Percentiles rank a stretch among this genome's conserved stretches.
These are phyloP conservation scores for Pipra filicauda DNA, from an alignment of 2,113 vertebrate species.

Conservation along the genomic window DNA sequence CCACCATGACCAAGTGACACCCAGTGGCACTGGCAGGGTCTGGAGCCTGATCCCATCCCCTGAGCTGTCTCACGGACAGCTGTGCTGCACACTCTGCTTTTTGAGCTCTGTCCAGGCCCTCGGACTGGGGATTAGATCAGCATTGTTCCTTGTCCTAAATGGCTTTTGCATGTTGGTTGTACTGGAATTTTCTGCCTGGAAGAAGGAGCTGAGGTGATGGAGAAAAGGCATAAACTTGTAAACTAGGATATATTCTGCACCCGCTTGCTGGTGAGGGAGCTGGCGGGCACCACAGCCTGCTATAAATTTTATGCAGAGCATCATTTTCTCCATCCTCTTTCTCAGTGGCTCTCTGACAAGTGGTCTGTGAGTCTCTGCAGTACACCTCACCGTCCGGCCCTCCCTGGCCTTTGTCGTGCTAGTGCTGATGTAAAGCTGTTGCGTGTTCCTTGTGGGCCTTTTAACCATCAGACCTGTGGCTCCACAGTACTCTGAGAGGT, in stretches of 20 bases:
- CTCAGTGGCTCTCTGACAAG: not conserved
- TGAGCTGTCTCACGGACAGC: not conserved
- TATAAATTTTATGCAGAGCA: not conserved
- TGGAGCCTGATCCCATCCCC: not conserved
- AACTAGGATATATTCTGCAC: not conserved
- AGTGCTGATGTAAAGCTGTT: not conserved
- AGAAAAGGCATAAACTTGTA: not conserved
- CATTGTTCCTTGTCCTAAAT: slow-evolving; percentile 23
- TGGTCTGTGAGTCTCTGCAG: not conserved
- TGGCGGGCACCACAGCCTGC: not conserved
- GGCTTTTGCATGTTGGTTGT: slow-evolving; percentile 22
- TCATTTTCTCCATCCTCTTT: not conserved
- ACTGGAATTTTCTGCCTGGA: not conserved
- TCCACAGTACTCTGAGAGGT: not conserved
- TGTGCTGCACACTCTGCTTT: not conserved
- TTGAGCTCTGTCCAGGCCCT: not conserved
- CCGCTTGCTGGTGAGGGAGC: not conserved
- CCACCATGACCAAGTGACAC: not conserved
- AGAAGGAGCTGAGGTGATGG: not conserved
- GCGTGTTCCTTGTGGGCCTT: not conserved
- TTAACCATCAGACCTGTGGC: not conserved
- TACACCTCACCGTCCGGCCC: rapidly evolving
- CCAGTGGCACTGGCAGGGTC: rapidly evolving
- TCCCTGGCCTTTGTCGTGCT: not conserved
- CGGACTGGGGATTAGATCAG: slow-evolving; percentile 38